Conservation (phyloP, 2,888 invertebrate species). For the Apocheima hispidaria region DNA sequence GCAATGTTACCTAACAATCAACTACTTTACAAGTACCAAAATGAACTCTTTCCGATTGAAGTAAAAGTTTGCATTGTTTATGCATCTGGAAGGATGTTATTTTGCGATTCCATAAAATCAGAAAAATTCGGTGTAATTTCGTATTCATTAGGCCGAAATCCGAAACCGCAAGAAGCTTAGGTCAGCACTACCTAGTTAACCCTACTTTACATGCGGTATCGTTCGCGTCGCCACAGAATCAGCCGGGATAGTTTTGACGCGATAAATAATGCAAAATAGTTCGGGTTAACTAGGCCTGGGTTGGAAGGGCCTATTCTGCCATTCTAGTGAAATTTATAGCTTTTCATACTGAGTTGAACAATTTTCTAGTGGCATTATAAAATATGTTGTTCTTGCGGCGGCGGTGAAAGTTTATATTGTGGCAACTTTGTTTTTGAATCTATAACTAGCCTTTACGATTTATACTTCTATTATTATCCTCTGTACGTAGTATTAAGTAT, state of each 20-base stretch:
- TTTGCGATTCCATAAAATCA: background rate
- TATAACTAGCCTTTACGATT: slow-evolving; percentile 21
- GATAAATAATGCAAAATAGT: slow-evolving; percentile 37
- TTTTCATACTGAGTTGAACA: slow-evolving; percentile 31
- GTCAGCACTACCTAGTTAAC: slow-evolving; percentile 28
- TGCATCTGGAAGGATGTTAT: too few relatives aligned
- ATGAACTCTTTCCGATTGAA: too few relatives aligned
- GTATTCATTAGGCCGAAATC: slow-evolving; percentile 19
- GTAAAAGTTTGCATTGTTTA: too few relatives aligned
- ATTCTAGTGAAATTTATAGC: slow-evolving; percentile 27
- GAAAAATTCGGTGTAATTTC: background rate
- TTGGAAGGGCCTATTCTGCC: slow-evolving; percentile 19
- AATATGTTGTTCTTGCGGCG: slow-evolving; percentile 32
- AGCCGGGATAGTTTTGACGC: slow-evolving; percentile 25
- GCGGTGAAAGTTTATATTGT: slow-evolving; percentile 21
- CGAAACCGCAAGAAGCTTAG: slow-evolving; percentile 17
- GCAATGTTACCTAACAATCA: too few relatives aligned
- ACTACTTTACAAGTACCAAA: too few relatives aligned
- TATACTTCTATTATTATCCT: too few relatives aligned
- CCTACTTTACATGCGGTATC: slow-evolving; percentile 35
- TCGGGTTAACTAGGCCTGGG: slow-evolving; percentile 24
- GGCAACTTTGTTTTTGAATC: slow-evolving; percentile 18
- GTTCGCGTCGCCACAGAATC: slow-evolving; percentile 24
- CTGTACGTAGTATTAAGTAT: too few relatives aligned
- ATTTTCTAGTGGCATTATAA: slow-evolving; percentile 32